phyloP scores from a whole-genome alignment of 2,888 invertebrate species.

The Mellilla xanthometata region DNA sequence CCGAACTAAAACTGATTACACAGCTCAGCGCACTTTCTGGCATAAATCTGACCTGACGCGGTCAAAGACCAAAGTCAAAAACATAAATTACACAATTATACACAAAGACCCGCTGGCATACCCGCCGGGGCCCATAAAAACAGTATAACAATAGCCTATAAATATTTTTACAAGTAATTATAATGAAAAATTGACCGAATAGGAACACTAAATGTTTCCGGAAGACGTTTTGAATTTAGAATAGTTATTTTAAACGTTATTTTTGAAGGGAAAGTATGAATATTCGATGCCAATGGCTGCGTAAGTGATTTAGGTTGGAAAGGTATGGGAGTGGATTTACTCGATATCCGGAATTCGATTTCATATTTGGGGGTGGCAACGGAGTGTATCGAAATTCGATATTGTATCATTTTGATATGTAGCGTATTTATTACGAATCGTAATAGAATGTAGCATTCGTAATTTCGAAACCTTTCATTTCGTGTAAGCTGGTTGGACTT shows the following conservation, averaged over 20 bases:
- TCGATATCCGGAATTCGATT: conserved; percentile 22
- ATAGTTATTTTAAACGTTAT: conserved; percentile 57
- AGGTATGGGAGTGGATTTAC: conserved; percentile 24
- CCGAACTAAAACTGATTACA: conserved; percentile 41
- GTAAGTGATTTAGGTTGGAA: conserved; percentile 18
- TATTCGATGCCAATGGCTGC: conserved; percentile 45
- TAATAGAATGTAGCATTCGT: not conserved
- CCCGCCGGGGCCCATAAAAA: conserved; percentile 53
- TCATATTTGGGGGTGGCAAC: conserved; percentile 5
- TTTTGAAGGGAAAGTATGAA: conserved; percentile 30
- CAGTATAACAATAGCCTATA: conserved; percentile 67
- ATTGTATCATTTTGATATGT: conserved; percentile 2
- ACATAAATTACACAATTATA: conserved; percentile 65
- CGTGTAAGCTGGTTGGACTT: too few relatives aligned
- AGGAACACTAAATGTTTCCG: conserved; percentile 64
- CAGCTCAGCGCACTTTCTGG: conserved; percentile 38
- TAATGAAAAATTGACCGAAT: conserved; percentile 61
- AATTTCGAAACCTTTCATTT: too few relatives aligned
- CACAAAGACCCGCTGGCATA: conserved; percentile 36
- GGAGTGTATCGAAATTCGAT: conserved; percentile 10
- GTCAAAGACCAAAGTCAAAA: conserved; percentile 63
- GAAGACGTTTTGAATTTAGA: conserved; percentile 40
- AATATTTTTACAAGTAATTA: conserved; percentile 75
- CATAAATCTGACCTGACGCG: conserved; percentile 41
- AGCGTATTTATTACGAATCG: not conserved